These are phyloP conservation scores for Drosophila hamatofila DNA, from an alignment of 2,888 invertebrate genomes.

Conservation along the genomic window DNA sequence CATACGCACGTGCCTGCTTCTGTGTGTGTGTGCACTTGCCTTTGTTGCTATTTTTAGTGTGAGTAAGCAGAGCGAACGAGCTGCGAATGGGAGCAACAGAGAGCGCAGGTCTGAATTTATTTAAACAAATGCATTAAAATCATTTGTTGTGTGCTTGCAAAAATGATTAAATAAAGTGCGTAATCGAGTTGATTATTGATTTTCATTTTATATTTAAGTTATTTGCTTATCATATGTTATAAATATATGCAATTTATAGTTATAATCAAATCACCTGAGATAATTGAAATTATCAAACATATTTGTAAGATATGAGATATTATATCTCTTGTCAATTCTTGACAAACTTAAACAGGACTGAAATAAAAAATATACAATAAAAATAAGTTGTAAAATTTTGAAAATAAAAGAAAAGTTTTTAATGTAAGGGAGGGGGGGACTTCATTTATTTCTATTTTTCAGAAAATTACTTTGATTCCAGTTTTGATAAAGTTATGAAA, in stretches of 20 bases:
- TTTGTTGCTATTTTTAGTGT: constrained; percentile 52
- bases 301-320: no score
- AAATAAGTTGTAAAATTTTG: background rate
- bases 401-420: background rate
- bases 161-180: background rate
- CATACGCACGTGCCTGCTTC: background rate
- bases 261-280: no score
- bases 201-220: background rate
- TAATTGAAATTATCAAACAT: no score
- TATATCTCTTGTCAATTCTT: background rate
- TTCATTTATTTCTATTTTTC: background rate
- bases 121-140: constrained; percentile 37
- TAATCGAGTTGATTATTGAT: background rate
- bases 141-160: constrained; percentile 8
- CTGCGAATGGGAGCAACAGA: constrained; percentile 13
- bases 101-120: constrained; percentile 23
- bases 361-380: background rate
- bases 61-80: constrained; percentile 23
- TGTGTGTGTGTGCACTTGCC: background rate
- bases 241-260: background rate
- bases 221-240: background rate
- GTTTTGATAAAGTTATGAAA: background rate
- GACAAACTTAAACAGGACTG: background rate
- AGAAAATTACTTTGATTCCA: no score
- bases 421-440: background rate